phyloP scores from a whole-genome alignment of 2,113 vertebrate genomes.

The Gallinago undulata region DNA sequence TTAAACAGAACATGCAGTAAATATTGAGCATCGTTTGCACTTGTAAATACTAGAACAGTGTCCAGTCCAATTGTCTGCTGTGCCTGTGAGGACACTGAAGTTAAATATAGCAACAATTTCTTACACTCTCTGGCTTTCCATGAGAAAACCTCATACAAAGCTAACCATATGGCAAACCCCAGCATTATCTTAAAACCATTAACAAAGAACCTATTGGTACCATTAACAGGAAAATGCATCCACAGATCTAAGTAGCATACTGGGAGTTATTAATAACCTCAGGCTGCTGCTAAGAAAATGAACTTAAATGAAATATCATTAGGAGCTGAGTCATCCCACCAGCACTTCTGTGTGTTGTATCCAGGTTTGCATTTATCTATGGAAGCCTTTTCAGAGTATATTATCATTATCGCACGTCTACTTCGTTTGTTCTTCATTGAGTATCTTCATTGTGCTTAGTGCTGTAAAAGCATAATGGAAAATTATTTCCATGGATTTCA shows the following conservation, averaged over 20 bases:
- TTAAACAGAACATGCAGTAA: neutral
- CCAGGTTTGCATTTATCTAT: neutral
- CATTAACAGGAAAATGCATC: slow-evolving; percentile 13
- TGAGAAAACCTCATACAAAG: slow-evolving; percentile 24
- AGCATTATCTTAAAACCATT: slow-evolving; percentile 52
- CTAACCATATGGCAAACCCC: slow-evolving; percentile 43
- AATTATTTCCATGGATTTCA: neutral
- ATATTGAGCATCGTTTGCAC: neutral
- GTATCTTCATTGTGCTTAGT: neutral
- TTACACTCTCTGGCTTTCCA: slow-evolving; percentile 36
- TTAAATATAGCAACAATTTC: slow-evolving; percentile 61
- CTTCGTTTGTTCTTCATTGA: neutral
- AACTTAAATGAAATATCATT: slow-evolving; percentile 34
- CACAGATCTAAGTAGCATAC: neutral
- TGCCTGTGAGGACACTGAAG: neutral
- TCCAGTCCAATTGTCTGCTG: slow-evolving; percentile 18
- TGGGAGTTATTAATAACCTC: slow-evolving; percentile 31
- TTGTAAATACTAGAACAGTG: neutral
- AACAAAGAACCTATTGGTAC: neutral
- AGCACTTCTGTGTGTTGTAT: neutral
- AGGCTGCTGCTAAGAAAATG: slow-evolving; percentile 23
- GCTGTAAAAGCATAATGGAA: neutral
- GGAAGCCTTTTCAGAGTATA: neutral
- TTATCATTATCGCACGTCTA: neutral
- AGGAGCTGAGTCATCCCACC: slow-evolving; percentile 1